Percentiles rank a stretch among this genome's conserved stretches.
Conservation (phyloP, 2,113 vertebrate species). For the Columba janthina region DNA sequence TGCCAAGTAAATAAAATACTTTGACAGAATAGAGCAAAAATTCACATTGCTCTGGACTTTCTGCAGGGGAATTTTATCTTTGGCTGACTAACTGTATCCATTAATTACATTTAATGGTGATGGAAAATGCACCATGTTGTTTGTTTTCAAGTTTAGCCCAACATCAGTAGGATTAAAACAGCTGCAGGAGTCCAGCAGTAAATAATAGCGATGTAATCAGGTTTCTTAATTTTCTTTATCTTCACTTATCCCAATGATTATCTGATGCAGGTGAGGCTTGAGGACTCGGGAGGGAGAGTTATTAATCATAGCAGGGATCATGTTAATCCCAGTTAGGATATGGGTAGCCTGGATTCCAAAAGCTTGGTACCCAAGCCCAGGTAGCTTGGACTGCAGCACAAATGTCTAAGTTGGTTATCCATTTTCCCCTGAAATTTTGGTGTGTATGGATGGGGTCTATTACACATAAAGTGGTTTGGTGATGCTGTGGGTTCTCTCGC, state of each 20-base stretch:
- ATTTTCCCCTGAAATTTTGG: not conserved
- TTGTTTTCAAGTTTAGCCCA: not conserved
- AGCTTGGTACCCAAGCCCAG: no score
- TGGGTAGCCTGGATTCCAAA: not conserved
- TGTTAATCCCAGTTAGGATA: not conserved
- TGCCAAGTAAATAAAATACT: slow-evolving; percentile 11
- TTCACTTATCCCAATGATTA: not conserved
- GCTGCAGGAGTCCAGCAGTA: not conserved
- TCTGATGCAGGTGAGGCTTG: not conserved
- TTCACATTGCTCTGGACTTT: not conserved
- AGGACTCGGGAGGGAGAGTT: not conserved
- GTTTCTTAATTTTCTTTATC: not conserved
- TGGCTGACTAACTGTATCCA: not conserved
- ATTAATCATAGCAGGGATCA: accelerated
- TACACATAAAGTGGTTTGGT: not conserved
- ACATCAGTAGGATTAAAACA: not conserved
- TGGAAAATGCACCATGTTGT: not conserved
- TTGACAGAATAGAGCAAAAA: not conserved
- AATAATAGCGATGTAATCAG: not conserved
- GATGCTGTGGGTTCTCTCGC: not conserved
- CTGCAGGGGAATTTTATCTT: not conserved
- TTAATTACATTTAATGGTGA: not conserved
- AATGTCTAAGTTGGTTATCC: not conserved
- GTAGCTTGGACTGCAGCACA: not conserved
- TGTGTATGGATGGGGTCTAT: no score